Evolutionary conservation across 2,888 invertebrate species (phyloP).

Genomic region (Cecidostiba fungosa): DNA sequence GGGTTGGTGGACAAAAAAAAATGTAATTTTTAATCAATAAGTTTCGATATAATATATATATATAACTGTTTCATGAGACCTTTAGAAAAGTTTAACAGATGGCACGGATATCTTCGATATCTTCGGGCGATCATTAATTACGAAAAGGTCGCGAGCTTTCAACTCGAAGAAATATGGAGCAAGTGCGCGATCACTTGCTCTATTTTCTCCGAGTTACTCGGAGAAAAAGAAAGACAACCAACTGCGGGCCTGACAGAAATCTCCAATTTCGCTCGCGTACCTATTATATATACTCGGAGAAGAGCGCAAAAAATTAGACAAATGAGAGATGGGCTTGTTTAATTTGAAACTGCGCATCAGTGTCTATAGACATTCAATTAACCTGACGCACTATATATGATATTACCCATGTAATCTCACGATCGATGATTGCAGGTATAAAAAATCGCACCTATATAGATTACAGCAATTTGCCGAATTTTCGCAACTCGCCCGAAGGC

Average conservation of each 20-base stretch:
- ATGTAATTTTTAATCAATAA: constrained; percentile 17
- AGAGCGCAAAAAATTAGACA: neutral
- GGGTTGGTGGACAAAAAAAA: neutral
- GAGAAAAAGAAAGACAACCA: neutral
- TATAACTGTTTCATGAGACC: constrained; percentile 9
- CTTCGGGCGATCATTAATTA: constrained; percentile 58
- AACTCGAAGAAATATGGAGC: constrained; percentile 49
- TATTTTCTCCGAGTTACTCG: neutral
- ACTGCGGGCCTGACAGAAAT: constrained; percentile 27
- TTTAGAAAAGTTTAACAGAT: constrained; percentile 39
- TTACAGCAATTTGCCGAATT: neutral
- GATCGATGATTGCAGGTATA: too few relatives aligned
- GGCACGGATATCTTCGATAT: constrained; percentile 49
- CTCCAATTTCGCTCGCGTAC: constrained; percentile 8
- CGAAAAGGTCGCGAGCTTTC: constrained; percentile 46
- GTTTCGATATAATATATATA: constrained; percentile 33
- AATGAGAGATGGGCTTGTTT: neutral
- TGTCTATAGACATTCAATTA: too few relatives aligned
- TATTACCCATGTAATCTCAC: neutral
- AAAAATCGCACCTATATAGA: neutral
- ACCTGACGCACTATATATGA: too few relatives aligned
- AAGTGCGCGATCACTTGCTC: constrained; percentile 22
- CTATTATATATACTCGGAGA: too few relatives aligned
- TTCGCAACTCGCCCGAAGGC: neutral
- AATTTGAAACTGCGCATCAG: too few relatives aligned